Evolutionary conservation across 92 coral and sea anemone species (phyloP).

Genomic region (Epizoanthus rinbou): DNA sequence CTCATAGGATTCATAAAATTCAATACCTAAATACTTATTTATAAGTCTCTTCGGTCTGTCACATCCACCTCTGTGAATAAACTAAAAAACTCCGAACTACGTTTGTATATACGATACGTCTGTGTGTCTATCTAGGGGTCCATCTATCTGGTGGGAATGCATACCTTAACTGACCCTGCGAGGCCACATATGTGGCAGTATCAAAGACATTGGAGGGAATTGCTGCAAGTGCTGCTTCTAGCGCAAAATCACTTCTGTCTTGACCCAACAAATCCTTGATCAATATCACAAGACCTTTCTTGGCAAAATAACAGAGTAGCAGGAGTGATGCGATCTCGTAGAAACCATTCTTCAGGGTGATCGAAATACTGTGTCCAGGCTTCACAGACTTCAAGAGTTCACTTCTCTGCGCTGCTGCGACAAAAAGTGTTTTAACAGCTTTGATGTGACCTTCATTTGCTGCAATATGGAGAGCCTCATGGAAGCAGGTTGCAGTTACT

Average conservation of each 20-base stretch:
- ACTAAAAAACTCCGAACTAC: too few relatives aligned
- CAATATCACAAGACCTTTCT: constrained; percentile 28
- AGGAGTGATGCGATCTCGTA: constrained; percentile 9
- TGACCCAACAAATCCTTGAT: constrained; percentile 18
- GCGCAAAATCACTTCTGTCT: constrained; percentile 3
- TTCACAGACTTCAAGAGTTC: constrained; percentile 22
- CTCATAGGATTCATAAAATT: too few relatives aligned
- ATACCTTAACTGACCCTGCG: neutral
- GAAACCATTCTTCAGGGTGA: neutral
- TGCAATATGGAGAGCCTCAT: constrained; percentile 8
- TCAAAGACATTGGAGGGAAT: neutral
- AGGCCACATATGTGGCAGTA: neutral
- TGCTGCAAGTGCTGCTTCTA: constrained; percentile 19
- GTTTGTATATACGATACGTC: neutral
- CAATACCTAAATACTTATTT: too few relatives aligned
- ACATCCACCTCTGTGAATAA: too few relatives aligned
- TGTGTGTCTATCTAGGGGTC: neutral
- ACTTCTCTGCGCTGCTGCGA: constrained; percentile 6
- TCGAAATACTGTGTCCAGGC: neutral
- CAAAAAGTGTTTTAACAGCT: constrained; percentile 9
- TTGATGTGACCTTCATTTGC: constrained; percentile 10
- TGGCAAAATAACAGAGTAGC: constrained; percentile 33
- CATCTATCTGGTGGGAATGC: neutral
- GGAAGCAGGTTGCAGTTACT: constrained; percentile 4
- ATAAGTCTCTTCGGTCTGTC: too few relatives aligned